Evolutionary conservation across 2,888 invertebrate species (phyloP), one percentile per base, ranked within the genome.

Genomic region (Philonicus albiceps): DNA sequence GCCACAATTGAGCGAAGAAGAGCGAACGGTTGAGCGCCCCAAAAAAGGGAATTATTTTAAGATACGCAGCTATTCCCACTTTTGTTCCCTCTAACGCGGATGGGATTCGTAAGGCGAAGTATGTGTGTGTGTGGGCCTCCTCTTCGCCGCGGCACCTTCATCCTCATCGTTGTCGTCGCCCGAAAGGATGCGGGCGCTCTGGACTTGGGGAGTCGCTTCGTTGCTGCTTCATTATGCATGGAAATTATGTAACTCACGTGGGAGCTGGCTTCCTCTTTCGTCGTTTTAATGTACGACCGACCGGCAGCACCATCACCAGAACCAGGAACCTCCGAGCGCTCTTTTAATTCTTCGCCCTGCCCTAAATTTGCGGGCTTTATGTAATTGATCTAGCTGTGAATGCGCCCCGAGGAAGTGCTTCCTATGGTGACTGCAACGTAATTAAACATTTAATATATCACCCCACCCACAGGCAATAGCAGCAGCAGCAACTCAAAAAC

Each of bases 51-150:
- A 49, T 43, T 80, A 80, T 80, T 80, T 80, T 53, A 80, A 80
- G 80, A 80, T 80, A 80, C 80, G 80, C 80, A 80, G 49, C 43
- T 80, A 80, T 80, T 80, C 49, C 27, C 31, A 80, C 27, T 80
- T 30, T 80, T 49, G 49, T 49, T 49, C 30, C n/a, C 7, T n/a
- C n/a, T 49, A 7, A 31, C 49, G 22, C 43, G 80, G 80, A 30
- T 5, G 27, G 34, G 34, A n/a, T 37, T 75, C 34, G 3, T 31
- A 34, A 30, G 6, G 8, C 31, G 74, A 34, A 7, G 16, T n/a
- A n/a, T 37, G 22, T 22, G 19, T n/a, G 34, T 37, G 22, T 22
- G 19, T 22, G 22, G 31, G 37, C 19, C n/a, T 55, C 64, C 8
- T 55, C 22, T 8, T 22, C n/a, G n/a, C 75, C 19, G 8, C 11